Base-by-base conservation (phyloP, 2,888 invertebrate genomes). In the Lithophane socia region DNA sequence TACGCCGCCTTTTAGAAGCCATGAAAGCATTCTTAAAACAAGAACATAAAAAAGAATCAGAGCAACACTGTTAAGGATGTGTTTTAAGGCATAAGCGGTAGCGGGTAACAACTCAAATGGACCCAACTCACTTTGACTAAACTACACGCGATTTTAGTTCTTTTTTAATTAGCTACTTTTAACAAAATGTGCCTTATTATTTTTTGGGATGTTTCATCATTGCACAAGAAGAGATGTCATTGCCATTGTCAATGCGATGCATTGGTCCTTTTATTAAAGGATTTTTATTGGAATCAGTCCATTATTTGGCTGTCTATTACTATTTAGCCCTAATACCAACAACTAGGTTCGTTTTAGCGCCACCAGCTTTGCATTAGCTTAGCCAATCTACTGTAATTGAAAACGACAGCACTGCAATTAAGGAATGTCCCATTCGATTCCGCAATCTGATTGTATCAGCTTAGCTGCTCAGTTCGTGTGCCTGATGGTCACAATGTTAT, bases 1-100 rank as follows among this genome's bases (percentile, higher is more conserved):
- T 94, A 92, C 88, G 90, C 91, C 91, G 91, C 91, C 92, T 93
- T 93, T 94, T 92, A 91, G 89, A 94, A 93, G 89, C 93, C 91
- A 92, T 93, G 93, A 94, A 94, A 94, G 94, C 92, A 94, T 94
- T 94, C 93, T 91, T 90, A 91, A 93, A 95, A 94, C 91, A 93
- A 91, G 90, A 92, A 87, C 85, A 85, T 85, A 89, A 89, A 90
- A 91, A 92, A 90, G 88, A 89, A 90, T 88, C 86, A 87, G 90
- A 84, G 83, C 87, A 89, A 88, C 88, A 89, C 88, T 86, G 87
- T 87, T 86, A 81, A 83, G 85, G 80, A 82, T 72, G 24, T 42
- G 37, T 75, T 71, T 68, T 66, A 66, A 78, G 68, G 8, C 3
- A 63, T 18, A 82, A 87, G 75, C 65, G 49, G 80, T 18, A 81